Conservation (phyloP, 1,140 invertebrate genomes). For the Aphaenogaster ashmeadi region DNA sequence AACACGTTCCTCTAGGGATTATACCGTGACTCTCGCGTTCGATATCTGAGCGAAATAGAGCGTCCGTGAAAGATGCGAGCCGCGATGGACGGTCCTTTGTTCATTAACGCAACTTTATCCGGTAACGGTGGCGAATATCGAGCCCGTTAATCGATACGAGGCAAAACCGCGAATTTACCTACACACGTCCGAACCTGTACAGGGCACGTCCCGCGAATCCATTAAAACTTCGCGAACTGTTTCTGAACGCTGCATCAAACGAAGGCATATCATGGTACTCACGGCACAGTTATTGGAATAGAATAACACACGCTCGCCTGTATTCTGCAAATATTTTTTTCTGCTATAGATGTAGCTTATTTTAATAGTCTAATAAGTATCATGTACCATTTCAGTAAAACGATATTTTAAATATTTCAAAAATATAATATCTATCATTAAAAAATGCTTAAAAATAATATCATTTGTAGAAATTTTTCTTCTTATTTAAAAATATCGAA, state of each 20-base stretch:
- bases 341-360: background rate
- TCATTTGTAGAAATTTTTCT: background rate
- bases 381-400: background rate
- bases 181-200: slow-evolving; percentile 33
- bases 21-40: background rate
- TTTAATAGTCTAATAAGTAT: background rate
- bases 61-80: slow-evolving; percentile 1
- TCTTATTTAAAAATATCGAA: background rate
- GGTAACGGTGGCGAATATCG: slow-evolving; percentile 53
- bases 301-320: slow-evolving; percentile 28
- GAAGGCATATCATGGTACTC: slow-evolving; percentile 32
- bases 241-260: slow-evolving; percentile 63
- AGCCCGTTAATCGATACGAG: slow-evolving; percentile 56
- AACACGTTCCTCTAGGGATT: slow-evolving; percentile 19
- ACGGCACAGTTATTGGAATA: slow-evolving; percentile 43
- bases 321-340: slow-evolving; percentile 13
- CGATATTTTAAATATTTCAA: background rate
- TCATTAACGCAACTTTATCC: slow-evolving; percentile 51
- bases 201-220: slow-evolving; percentile 51
- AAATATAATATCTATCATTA: no score
- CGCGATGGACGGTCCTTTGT: slow-evolving; percentile 31
- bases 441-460: background rate
- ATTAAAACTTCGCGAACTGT: slow-evolving; percentile 63
- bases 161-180: slow-evolving; percentile 59
- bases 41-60: background rate